A percentile compares a stretch with the other conserved stretches of the same genome.
Evolutionary conservation across 2,888 invertebrate species (phyloP).

Genomic region (Ptychoptera contaminata): DNA sequence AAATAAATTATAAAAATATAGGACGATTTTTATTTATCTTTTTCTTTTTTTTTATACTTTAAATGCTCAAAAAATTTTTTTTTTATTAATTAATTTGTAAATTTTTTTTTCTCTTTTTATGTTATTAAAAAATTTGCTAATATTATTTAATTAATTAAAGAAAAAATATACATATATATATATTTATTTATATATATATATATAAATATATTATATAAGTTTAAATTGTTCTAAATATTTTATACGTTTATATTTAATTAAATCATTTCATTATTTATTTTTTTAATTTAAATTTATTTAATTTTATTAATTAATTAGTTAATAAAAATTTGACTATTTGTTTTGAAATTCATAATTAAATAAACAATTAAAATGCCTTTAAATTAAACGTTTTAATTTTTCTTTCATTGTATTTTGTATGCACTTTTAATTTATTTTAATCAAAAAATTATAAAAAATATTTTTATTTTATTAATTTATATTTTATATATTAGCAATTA

Average conservation of each 20-base stretch:
- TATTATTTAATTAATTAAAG: no score
- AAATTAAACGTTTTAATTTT: conserved; percentile 1
- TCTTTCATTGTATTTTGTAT: background rate
- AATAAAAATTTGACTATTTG: conserved; percentile 2
- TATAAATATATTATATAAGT: no score
- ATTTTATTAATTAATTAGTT: background rate
- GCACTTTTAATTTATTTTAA: background rate
- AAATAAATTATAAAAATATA: conserved; percentile 5
- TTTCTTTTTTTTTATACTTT: background rate
- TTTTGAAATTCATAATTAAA: background rate
- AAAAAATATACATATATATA: no score
- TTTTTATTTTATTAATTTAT: background rate
- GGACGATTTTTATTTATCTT: conserved; percentile 2
- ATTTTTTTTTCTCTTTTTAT: no score
- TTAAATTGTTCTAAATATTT: background rate
- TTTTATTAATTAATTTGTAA: background rate
- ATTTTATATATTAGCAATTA: background rate
- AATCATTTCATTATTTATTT: background rate
- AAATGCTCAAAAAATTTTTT: background rate
- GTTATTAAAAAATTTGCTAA: no score
- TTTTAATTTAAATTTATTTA: background rate
- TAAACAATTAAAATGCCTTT: background rate
- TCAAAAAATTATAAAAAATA: background rate
- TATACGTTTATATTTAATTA: no score
- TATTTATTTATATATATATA: no score